Evolutionary conservation across 2,797 vertebrate genomes (phyloP).

Genomic region (Hyperoplus immaculatus): DNA sequence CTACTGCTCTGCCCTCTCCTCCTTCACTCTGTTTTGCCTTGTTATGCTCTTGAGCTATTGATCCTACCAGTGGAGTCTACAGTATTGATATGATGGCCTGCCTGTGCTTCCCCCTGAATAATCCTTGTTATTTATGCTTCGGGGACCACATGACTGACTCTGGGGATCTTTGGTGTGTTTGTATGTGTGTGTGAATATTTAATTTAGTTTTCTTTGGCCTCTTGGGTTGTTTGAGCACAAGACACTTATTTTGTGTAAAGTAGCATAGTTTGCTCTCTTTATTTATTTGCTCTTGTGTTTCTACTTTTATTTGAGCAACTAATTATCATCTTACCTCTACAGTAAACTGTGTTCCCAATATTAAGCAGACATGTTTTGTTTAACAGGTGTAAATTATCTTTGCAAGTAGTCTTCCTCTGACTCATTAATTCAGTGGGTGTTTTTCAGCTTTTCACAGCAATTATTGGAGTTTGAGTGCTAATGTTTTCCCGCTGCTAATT

Average conservation of each 20-base stretch:
- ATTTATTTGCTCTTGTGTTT: not conserved
- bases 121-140: constrained; percentile 41
- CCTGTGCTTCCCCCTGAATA: constrained; percentile 23
- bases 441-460: constrained; percentile 40
- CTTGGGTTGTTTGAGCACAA: not conserved
- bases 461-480: constrained; percentile 54
- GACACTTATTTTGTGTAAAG: not conserved
- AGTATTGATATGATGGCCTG: constrained; percentile 40
- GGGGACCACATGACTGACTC: not conserved
- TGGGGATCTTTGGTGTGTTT: not conserved
- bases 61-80: constrained; percentile 36
- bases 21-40: constrained; percentile 10
- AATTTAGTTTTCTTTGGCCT: not conserved
- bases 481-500: constrained; percentile 69
- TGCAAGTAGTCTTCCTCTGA: constrained; percentile 31
- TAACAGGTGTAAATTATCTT: constrained; percentile 49
- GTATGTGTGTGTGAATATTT: not conserved
- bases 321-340: constrained; percentile 1
- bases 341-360: not conserved
- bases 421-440: constrained; percentile 60
- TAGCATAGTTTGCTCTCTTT: not conserved
- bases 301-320: not conserved
- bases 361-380: constrained; percentile 15
- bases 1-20: not conserved
- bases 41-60: constrained; percentile 57